Percentiles rank a stretch among this genome's conserved stretches.
Conservation (phyloP, 2,797 vertebrate species). For the Bovichtus diacanthus region DNA sequence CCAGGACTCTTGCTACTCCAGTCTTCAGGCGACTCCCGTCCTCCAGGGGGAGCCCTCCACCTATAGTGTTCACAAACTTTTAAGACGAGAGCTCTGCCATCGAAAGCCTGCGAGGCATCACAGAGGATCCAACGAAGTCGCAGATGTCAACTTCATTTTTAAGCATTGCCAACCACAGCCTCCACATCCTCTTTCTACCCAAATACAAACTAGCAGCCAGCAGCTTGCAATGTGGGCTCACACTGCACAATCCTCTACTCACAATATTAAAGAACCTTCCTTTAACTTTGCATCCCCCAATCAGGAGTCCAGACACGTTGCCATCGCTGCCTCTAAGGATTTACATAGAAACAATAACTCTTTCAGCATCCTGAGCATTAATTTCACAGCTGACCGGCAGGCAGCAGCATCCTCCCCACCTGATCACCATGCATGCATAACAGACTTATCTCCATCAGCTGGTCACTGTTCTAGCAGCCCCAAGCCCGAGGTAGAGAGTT, state of each 20-base stretch:
- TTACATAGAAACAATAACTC: slow-evolving; percentile 66
- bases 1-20: slow-evolving; percentile 92
- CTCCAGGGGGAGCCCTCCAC: slow-evolving; percentile 75
- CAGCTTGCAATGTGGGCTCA: slow-evolving; percentile 84
- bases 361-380: slow-evolving; percentile 57
- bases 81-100: slow-evolving; percentile 85
- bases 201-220: slow-evolving; percentile 79
- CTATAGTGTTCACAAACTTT: slow-evolving; percentile 63
- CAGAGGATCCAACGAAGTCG: slow-evolving; percentile 69
- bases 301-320: slow-evolving; percentile 80
- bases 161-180: slow-evolving; percentile 81
- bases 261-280: slow-evolving; percentile 41
- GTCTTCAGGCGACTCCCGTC: slow-evolving; percentile 87
- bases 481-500: slow-evolving; percentile 85
- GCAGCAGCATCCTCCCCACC: slow-evolving; percentile 78
- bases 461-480: slow-evolving; percentile 78
- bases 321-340: slow-evolving; percentile 58
- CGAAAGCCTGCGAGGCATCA: slow-evolving; percentile 87
- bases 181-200: slow-evolving; percentile 76
- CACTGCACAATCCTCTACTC: slow-evolving; percentile 54
- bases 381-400: slow-evolving; percentile 83
- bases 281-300: slow-evolving; percentile 69
- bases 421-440: slow-evolving; percentile 32
- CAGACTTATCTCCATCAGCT: slow-evolving; percentile 55
- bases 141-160: slow-evolving; percentile 62